A percentile compares a stretch with the other conserved stretches of the same genome.
These are phyloP conservation scores for Drosophila prosaltans DNA, from an alignment of 1,140 invertebrate species.

Conservation along the genomic window DNA sequence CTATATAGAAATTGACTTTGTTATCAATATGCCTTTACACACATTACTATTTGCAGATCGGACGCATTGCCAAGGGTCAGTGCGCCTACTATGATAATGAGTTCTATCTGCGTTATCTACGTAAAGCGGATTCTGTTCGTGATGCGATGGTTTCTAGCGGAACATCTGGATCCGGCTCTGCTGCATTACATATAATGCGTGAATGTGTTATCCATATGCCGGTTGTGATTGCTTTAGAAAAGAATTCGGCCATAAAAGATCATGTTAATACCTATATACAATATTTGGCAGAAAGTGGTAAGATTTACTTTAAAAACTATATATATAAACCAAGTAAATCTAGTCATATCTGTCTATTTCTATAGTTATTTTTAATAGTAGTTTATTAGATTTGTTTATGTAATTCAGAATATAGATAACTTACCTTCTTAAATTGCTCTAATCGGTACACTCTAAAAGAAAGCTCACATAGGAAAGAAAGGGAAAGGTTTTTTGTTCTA, in stretches of 20 bases:
- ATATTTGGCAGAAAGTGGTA: constrained; percentile 88
- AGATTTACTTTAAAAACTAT: too few species aligned
- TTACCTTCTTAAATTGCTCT: too few species aligned
- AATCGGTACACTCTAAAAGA: too few species aligned
- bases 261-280: constrained; percentile 87
- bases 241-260: constrained; percentile 90
- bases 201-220: constrained; percentile 92
- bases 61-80: constrained; percentile 87
- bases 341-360: too few species aligned
- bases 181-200: constrained; percentile 90
- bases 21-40: not conserved
- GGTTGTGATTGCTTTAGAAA: constrained; percentile 90
- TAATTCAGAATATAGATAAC: too few species aligned
- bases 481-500: too few species aligned
- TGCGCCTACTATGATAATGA: constrained; percentile 92
- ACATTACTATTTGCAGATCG: constrained; percentile 50
- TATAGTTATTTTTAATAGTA: too few species aligned
- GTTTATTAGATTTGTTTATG: too few species aligned
- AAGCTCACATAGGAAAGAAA: too few species aligned
- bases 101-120: constrained; percentile 87
- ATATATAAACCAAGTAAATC: too few species aligned
- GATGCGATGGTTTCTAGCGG: constrained; percentile 15
- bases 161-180: constrained; percentile 68
- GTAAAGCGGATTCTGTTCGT: constrained; percentile 84
- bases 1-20: constrained; percentile 1